phyloP scores from a whole-genome alignment of 2,888 invertebrate genomes.

The Spicauda simplicius region DNA sequence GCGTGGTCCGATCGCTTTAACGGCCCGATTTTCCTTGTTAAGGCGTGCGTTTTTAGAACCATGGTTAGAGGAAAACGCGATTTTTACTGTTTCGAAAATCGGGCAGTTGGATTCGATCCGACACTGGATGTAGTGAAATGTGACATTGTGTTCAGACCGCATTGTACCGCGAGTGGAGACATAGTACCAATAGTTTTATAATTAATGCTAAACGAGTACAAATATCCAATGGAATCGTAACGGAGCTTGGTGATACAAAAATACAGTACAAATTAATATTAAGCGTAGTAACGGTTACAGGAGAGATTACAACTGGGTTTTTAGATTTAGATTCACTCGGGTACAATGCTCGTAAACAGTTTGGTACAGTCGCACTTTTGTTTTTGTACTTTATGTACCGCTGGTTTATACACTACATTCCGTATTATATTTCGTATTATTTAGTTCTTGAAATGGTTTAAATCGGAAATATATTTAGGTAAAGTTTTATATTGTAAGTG shows the following conservation, averaged over 20 bases:
- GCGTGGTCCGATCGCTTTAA: slow-evolving; percentile 54
- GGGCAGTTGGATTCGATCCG: slow-evolving; percentile 50
- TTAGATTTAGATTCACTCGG: slow-evolving; percentile 65
- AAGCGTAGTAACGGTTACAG: slow-evolving; percentile 67
- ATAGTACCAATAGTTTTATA: slow-evolving; percentile 54
- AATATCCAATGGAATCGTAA: slow-evolving; percentile 68
- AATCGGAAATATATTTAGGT: background rate
- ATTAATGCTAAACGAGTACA: slow-evolving; percentile 63
- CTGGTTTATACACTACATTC: slow-evolving; percentile 24
- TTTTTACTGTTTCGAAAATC: slow-evolving; percentile 62
- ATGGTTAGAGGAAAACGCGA: slow-evolving; percentile 61
- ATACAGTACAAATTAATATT: slow-evolving; percentile 81
- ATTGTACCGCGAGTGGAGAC: slow-evolving; percentile 72
- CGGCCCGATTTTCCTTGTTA: slow-evolving; percentile 52
- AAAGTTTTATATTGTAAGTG: background rate
- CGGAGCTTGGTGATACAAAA: slow-evolving; percentile 71
- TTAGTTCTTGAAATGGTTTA: slow-evolving; percentile 8
- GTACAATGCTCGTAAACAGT: slow-evolving; percentile 71
- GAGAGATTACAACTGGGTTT: slow-evolving; percentile 56
- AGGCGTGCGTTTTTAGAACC: slow-evolving; percentile 64
- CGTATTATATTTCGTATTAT: background rate
- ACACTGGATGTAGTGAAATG: slow-evolving; percentile 75
- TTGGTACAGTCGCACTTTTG: slow-evolving; percentile 72
- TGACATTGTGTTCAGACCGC: slow-evolving; percentile 73
- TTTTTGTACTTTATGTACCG: slow-evolving; percentile 24